These are phyloP conservation scores for Callocephalon fimbriatum DNA, from an alignment of 2,113 vertebrate species.

Conservation along the genomic window DNA sequence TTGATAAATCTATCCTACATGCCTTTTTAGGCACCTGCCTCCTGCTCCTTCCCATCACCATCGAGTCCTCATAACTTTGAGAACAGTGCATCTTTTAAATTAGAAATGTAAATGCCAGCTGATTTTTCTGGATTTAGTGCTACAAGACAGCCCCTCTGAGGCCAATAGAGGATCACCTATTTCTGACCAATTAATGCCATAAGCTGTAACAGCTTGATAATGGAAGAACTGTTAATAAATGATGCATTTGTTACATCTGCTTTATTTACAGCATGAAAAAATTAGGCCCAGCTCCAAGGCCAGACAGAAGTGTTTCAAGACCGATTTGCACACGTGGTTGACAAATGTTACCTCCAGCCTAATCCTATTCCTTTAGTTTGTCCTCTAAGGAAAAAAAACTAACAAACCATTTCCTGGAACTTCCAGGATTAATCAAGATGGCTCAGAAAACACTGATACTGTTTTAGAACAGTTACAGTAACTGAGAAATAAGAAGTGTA, in stretches of 20 bases:
- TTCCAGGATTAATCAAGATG: not conserved
- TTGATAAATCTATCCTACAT: not conserved
- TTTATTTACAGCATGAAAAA: not conserved
- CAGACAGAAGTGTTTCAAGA: not conserved
- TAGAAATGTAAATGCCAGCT: not conserved
- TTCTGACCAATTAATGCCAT: not conserved
- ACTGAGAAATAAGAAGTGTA: not conserved
- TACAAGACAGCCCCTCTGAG: not conserved
- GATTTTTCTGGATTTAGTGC: not conserved
- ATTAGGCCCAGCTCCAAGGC: not conserved
- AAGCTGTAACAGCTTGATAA: not conserved
- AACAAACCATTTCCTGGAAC: not conserved
- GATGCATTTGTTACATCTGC: not conserved
- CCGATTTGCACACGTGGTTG: not conserved
- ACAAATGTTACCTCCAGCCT: not conserved
- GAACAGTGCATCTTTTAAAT: not conserved
- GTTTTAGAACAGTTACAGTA: not conserved
- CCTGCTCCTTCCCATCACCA: not conserved
- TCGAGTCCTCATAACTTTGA: not conserved
- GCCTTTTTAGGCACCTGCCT: not conserved
- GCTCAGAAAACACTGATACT: not conserved
- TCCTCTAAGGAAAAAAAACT: not conserved
- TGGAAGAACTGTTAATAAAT: not conserved
- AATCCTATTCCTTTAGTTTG: not conserved
- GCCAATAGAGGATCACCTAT: not conserved